Evolutionary conservation across 2,113 vertebrate genomes (phyloP).

Genomic region (Amblyornis subalaris): DNA sequence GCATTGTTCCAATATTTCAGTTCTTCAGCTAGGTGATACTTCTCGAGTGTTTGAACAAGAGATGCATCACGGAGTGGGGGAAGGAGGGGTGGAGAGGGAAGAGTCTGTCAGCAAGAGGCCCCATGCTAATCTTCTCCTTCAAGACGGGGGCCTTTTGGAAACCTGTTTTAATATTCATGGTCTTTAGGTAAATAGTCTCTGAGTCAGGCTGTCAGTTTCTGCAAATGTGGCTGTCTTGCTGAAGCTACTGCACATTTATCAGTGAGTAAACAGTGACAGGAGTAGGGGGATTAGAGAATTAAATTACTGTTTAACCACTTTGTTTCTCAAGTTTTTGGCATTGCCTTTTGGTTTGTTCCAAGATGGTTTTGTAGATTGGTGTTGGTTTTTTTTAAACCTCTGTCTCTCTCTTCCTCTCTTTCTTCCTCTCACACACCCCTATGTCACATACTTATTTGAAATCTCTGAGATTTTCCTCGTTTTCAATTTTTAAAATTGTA

Average conservation of each 20-base stretch:
- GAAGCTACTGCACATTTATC: constrained; percentile 72
- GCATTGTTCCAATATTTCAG: constrained; percentile 14
- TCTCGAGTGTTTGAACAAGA: constrained; percentile 65
- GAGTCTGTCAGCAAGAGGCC: constrained; percentile 57
- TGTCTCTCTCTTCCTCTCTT: not conserved
- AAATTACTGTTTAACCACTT: constrained; percentile 70
- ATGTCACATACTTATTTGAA: not conserved
- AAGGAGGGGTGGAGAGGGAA: constrained; percentile 49
- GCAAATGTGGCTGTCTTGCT: constrained; percentile 64
- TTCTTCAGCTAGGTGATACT: constrained; percentile 54
- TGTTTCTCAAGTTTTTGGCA: constrained; percentile 67
- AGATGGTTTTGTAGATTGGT: not conserved
- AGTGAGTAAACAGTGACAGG: constrained; percentile 72
- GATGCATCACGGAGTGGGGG: constrained; percentile 19
- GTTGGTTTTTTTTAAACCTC: not conserved
- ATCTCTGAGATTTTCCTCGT: not conserved
- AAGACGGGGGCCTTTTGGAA: constrained; percentile 57
- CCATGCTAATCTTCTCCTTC: constrained; percentile 66
- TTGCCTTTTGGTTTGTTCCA: constrained; percentile 63
- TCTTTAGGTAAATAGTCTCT: constrained; percentile 74
- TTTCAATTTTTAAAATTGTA: not conserved
- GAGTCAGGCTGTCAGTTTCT: constrained; percentile 66
- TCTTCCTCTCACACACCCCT: not conserved
- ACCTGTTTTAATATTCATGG: constrained; percentile 73
- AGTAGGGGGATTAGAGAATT: constrained; percentile 72